phyloP scores from a whole-genome alignment of 2,888 invertebrate genomes.

The Pomacea canaliculata region DNA sequence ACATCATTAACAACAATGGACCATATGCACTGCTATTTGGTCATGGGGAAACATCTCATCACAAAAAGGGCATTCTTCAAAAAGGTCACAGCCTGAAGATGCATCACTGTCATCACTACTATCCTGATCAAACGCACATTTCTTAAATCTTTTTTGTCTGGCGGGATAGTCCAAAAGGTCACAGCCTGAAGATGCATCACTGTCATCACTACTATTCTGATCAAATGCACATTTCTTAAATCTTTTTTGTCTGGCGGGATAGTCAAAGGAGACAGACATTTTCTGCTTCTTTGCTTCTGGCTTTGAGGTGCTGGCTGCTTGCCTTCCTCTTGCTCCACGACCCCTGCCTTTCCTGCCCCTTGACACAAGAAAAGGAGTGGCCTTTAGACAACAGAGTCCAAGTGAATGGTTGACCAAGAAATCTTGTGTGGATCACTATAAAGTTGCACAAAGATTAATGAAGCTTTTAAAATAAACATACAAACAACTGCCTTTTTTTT shows the following conservation, averaged over 20 bases:
- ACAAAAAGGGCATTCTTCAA: slow-evolving; percentile 31
- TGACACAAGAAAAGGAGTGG: no score
- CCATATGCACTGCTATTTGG: slow-evolving; percentile 27
- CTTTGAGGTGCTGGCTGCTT: no score
- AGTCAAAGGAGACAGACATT: no score
- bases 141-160: no score
- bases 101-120: neutral
- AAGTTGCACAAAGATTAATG: no score
- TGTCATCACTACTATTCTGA: neutral
- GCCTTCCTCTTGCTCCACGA: neutral
- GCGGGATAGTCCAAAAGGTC: neutral
- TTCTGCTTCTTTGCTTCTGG: neutral
- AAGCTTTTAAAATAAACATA: no score
- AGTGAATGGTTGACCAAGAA: no score
- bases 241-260: no score
- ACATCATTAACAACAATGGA: slow-evolving; percentile 20
- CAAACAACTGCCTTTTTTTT: no score
- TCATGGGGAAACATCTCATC: slow-evolving; percentile 27
- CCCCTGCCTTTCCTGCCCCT: neutral
- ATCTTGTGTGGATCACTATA: no score
- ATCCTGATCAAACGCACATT: neutral
- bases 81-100: neutral
- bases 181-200: neutral
- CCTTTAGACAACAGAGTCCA: no score
- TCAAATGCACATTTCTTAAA: neutral